Conservation (phyloP, 1,140 invertebrate genomes). For the Megalonaias nervosa region DNA sequence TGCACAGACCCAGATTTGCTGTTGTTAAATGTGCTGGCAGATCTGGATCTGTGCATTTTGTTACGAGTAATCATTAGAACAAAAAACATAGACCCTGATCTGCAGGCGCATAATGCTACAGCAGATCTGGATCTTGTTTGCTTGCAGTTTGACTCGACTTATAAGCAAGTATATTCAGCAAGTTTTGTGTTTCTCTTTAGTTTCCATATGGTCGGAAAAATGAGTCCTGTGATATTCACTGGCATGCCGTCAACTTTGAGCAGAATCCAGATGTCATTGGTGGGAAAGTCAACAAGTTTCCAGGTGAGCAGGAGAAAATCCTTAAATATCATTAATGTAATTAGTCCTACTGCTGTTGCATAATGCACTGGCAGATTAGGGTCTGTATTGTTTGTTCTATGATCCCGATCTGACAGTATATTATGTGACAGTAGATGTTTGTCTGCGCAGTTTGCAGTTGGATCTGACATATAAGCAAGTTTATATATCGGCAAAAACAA, state of each 20-base stretch:
- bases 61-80: too few relatives aligned
- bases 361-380: not conserved
- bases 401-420: too few relatives aligned
- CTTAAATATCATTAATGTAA: not conserved
- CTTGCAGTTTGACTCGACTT: not conserved
- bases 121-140: not conserved
- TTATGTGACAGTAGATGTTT: too few relatives aligned
- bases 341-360: not conserved
- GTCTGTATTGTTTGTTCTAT: too few relatives aligned
- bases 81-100: too few relatives aligned
- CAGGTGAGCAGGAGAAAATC: slow-evolving; percentile 47
- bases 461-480: too few relatives aligned
- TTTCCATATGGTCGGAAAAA: slow-evolving; percentile 66
- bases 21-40: too few relatives aligned
- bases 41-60: too few relatives aligned
- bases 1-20: too few relatives aligned
- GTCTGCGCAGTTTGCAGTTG: not conserved
- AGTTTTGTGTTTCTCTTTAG: slow-evolving; percentile 53
- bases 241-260: slow-evolving; percentile 69
- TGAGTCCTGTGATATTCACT: slow-evolving; percentile 70
- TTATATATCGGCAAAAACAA: too few relatives aligned
- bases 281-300: slow-evolving; percentile 72
- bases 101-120: too few relatives aligned
- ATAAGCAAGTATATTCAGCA: not conserved
- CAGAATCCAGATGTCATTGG: slow-evolving; percentile 66